Evolutionary conservation across 1,140 invertebrate species (phyloP).

Genomic region (Parapsyche elsis): DNA sequence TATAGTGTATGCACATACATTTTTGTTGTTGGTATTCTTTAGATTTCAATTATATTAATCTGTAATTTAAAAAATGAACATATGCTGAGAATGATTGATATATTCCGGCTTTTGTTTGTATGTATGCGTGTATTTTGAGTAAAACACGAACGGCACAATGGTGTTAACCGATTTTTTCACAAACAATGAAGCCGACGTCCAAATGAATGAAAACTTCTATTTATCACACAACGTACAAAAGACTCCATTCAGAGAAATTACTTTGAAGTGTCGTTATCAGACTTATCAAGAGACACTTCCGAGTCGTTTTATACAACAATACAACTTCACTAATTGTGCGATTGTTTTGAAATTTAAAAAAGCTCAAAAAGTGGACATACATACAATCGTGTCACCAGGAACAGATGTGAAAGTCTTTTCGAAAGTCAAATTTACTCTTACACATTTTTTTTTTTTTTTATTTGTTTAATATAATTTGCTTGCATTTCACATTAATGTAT

Average conservation of each 20-base stretch:
- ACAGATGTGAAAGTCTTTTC: neutral
- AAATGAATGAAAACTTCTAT: slow-evolving; percentile 39
- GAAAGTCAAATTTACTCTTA: too few species aligned
- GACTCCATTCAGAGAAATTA: neutral
- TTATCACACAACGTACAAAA: slow-evolving; percentile 16
- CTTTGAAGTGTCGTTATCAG: neutral
- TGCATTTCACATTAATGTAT: too few species aligned
- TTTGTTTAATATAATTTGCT: too few species aligned
- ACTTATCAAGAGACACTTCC: neutral
- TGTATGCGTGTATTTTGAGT: slow-evolving; percentile 16
- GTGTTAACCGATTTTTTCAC: slow-evolving; percentile 28
- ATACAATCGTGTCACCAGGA: neutral
- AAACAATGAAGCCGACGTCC: slow-evolving; percentile 33
- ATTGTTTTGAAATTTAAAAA: neutral
- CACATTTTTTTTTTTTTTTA: too few species aligned
- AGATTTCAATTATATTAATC: too few species aligned
- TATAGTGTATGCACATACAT: too few species aligned
- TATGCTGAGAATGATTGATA: slow-evolving; percentile 19
- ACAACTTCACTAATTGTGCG: neutral
- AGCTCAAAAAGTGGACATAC: neutral
- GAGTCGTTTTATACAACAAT: neutral
- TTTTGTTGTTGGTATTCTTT: too few species aligned
- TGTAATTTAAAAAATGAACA: too few species aligned
- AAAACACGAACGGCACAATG: slow-evolving; percentile 10
- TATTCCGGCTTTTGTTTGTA: neutral